Base-by-base conservation (phyloP, 2,888 invertebrate genomes). In the Adela reaumurella region DNA sequence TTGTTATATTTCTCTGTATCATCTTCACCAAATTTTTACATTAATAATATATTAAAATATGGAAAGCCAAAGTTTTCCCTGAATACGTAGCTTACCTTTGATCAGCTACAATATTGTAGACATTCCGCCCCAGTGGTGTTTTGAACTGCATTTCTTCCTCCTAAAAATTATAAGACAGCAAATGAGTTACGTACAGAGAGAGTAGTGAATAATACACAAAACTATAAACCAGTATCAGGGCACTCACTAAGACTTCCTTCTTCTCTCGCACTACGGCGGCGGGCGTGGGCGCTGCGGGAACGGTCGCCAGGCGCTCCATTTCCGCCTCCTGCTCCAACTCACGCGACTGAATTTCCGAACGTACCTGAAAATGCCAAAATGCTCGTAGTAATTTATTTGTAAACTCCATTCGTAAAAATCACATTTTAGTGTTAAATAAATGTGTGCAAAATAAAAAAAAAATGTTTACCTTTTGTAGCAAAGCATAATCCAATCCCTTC, bases 321-420 rank as follows among this genome's bases (percentile, higher is more conserved):
- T 94, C 92, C 1, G 86, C 84, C 56, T 94, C 93, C 61, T 90
- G 88, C 59, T 92, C 92, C 49, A 84, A 83, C 62, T 96, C 96
- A 51, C 74, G 63, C 0, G 71, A 74, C 54, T 69, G 69, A 45
- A 97, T 94, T 70, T 99, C 98, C 55, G 95, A 95, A 45, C 97
- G 86, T 0, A 94, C 94, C 82, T 98, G 93, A 62, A 52, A 50
- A 47, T 42, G 43, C 5, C 17, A 43, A 17, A n/a, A n/a, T n/a
- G n/a, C n/a, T n/a, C n/a, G n/a, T n/a, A n/a, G n/a, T n/a, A n/a
- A n/a, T n/a, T n/a, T n/a, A n/a, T n/a, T n/a, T n/a, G n/a, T n/a
- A n/a, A n/a, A n/a, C n/a, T n/a, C n/a, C n/a, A n/a, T n/a, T n/a
- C n/a, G n/a, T n/a, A n/a, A n/a, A n/a, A n/a, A n/a, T n/a, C n/a